Conservation (phyloP, 2,113 vertebrate species). For the Alethe diademata region DNA sequence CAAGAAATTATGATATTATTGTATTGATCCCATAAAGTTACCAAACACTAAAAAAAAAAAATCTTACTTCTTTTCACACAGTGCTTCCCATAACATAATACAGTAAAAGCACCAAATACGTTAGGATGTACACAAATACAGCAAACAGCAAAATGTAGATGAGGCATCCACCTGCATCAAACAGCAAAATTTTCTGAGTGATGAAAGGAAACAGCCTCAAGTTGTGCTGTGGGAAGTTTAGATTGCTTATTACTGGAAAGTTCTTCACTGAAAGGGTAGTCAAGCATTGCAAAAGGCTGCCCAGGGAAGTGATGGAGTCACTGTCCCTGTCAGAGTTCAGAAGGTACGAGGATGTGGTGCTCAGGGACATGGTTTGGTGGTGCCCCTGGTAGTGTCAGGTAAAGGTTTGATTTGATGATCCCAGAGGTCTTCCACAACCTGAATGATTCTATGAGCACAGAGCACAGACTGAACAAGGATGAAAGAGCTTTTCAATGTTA, state of each 20-base stretch:
- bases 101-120: background rate
- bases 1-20: background rate
- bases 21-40: background rate
- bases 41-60: background rate
- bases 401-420: background rate
- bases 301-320: background rate
- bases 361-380: background rate
- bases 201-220: background rate
- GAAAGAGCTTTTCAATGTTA: background rate
- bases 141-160: background rate
- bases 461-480: background rate
- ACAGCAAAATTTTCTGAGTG: background rate
- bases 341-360: rapidly evolving
- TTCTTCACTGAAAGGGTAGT: background rate
- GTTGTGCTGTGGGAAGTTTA: background rate
- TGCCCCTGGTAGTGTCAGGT: background rate
- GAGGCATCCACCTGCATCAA: background rate
- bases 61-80: background rate
- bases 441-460: background rate
- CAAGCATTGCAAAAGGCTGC: background rate
- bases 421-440: background rate
- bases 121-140: background rate
- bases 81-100: background rate
- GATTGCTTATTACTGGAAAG: too few relatives aligned
- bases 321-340: background rate